Conservation (phyloP, 1,140 invertebrate species). For the Hormaphis cornu region DNA sequence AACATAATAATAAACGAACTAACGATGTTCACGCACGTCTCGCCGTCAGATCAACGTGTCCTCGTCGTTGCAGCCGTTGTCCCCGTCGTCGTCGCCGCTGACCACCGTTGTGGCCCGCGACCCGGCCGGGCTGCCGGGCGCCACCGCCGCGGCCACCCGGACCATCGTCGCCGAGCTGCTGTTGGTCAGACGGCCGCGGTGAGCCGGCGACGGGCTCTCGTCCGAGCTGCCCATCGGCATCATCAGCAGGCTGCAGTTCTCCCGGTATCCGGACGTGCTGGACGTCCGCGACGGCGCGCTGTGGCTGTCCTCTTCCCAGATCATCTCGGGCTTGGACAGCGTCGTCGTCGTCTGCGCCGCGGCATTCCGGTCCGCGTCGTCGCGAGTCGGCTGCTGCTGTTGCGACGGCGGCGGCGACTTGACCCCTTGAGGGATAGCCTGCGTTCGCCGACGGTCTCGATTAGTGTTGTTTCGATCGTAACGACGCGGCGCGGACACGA, state of each 20-base stretch:
- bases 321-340: slow-evolving; percentile 49
- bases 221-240: slow-evolving; percentile 34
- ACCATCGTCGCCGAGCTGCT: slow-evolving; percentile 1
- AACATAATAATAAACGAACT: background rate
- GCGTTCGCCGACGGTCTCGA: too few relatives aligned
- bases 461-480: too few relatives aligned
- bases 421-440: background rate
- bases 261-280: slow-evolving; percentile 52
- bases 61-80: background rate
- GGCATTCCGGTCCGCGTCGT: background rate
- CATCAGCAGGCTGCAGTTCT: slow-evolving; percentile 38
- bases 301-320: slow-evolving; percentile 66
- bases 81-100: background rate
- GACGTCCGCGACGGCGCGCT: slow-evolving; percentile 54
- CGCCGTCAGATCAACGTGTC: slow-evolving; percentile 5
- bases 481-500: too few relatives aligned
- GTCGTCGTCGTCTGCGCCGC: slow-evolving; percentile 39
- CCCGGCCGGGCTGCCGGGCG: background rate
- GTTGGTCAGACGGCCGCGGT: background rate
- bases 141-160: background rate
- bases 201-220: background rate
- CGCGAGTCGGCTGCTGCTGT: background rate
- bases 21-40: too few relatives aligned
- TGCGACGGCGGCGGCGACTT: too few relatives aligned
- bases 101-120: background rate